A percentile compares a stretch with the other conserved stretches of the same genome.
These are phyloP conservation scores for Lochmaea capreae DNA, from an alignment of 2,888 invertebrate genomes.

Conservation along the genomic window DNA sequence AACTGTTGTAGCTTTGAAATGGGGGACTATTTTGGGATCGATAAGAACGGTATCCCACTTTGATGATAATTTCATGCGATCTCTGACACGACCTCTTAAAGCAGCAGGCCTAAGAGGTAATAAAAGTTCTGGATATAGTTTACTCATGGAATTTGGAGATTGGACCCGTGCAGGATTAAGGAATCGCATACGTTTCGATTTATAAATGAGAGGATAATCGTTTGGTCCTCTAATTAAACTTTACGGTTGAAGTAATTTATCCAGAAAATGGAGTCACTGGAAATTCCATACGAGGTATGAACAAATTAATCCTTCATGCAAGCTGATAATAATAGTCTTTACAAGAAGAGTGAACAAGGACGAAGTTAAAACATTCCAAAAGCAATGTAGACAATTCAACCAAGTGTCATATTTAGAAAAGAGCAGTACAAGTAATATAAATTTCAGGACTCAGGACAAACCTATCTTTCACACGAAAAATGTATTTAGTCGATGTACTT, in stretches of 20 bases:
- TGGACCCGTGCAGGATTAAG: conserved; percentile 16
- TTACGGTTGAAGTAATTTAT: conserved; percentile 1
- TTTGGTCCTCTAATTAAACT: conserved; percentile 8
- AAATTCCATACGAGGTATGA: not conserved
- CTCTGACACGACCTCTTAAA: conserved; percentile 32
- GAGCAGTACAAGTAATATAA: too few species aligned
- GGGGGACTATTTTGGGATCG: not conserved
- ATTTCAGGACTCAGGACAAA: too few species aligned
- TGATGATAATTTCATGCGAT: conserved; percentile 30
- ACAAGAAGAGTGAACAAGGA: too few species aligned
- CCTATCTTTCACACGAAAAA: too few species aligned
- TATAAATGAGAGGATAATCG: conserved; percentile 17
- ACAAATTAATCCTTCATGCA: not conserved
- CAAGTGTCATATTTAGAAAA: too few species aligned
- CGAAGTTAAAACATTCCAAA: too few species aligned
- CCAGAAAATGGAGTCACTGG: not conserved
- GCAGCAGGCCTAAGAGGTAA: conserved; percentile 17
- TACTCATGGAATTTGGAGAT: conserved; percentile 12
- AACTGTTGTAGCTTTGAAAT: not conserved
- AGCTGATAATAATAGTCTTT: too few species aligned
- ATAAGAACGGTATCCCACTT: conserved; percentile 1
- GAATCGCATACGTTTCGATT: conserved; percentile 25
- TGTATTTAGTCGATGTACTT: too few species aligned
- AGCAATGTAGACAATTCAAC: too few species aligned
- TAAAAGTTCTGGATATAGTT: conserved; percentile 33